These are phyloP conservation scores for Heliopora coerulea DNA, from an alignment of 92 coral and sea anemone species.

Conservation along the genomic window DNA sequence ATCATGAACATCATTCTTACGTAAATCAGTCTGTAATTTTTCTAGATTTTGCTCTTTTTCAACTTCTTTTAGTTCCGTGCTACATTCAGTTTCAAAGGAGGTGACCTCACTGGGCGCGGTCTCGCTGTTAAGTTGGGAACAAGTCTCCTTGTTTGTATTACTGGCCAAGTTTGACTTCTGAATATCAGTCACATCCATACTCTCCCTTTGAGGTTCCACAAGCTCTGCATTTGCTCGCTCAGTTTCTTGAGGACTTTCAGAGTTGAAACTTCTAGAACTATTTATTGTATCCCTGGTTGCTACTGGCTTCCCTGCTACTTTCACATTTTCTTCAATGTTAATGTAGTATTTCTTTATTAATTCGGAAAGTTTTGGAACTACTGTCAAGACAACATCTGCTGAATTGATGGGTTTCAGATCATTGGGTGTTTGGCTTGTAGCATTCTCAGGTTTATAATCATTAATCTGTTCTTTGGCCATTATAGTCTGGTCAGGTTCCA, in stretches of 20 bases:
- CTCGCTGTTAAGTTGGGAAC: background rate
- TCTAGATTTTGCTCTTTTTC: background rate
- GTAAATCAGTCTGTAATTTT: background rate
- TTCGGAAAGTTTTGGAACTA: slow-evolving; percentile 6
- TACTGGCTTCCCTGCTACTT: no score
- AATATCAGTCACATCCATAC: background rate
- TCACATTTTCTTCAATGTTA: background rate
- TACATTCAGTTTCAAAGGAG: background rate
- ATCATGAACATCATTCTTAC: background rate
- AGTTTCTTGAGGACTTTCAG: background rate
- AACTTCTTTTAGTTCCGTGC: background rate
- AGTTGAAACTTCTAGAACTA: background rate
- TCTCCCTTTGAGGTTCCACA: background rate
- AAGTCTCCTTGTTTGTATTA: background rate
- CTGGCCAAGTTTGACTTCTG: background rate
- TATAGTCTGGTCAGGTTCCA: background rate
- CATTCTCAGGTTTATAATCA: background rate
- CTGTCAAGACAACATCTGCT: background rate
- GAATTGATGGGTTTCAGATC: background rate
- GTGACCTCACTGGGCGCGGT: background rate
- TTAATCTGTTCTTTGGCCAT: background rate
- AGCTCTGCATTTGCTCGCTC: background rate
- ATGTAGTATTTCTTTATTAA: background rate
- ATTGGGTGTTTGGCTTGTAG: background rate
- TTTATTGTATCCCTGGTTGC: background rate